A percentile compares a stretch with the other conserved stretches of the same genome.
Evolutionary conservation across 2,888 invertebrate genomes (phyloP).

Genomic region (Polydrusus cervinus): DNA sequence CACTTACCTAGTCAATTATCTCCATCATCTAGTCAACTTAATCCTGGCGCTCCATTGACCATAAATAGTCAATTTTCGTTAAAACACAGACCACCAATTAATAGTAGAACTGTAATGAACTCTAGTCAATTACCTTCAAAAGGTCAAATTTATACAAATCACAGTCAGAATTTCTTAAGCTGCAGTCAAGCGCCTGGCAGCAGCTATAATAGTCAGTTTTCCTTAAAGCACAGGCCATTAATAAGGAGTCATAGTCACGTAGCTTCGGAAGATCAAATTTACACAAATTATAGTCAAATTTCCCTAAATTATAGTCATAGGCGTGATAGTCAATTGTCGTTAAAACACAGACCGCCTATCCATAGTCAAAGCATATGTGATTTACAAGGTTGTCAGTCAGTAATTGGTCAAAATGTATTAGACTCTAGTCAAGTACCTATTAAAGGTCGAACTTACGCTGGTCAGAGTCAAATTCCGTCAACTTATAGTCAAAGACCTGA

Average conservation of each 20-base stretch:
- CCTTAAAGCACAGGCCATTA: too few species aligned
- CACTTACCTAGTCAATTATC: constrained; percentile 9
- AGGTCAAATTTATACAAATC: background rate
- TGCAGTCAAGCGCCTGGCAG: background rate
- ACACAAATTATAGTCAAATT: background rate
- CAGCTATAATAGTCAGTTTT: background rate
- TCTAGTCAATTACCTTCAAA: background rate
- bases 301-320: background rate
- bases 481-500: background rate
- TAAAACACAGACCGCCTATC: too few species aligned
- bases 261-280: background rate
- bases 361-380: too few species aligned
- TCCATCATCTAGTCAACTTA: constrained; percentile 7
- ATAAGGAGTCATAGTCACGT: background rate
- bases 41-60: background rate
- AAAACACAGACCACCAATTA: background rate
- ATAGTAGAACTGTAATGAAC: background rate
- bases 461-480: background rate
- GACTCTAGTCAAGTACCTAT: background rate
- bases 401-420: background rate
- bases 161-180: background rate
- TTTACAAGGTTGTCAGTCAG: too few species aligned
- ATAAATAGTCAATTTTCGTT: background rate
- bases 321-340: too few species aligned
- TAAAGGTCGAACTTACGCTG: background rate